These are phyloP conservation scores for Drosophila grimshawi DNA, from an alignment of 1,140 invertebrate species.

Conservation along the genomic window DNA sequence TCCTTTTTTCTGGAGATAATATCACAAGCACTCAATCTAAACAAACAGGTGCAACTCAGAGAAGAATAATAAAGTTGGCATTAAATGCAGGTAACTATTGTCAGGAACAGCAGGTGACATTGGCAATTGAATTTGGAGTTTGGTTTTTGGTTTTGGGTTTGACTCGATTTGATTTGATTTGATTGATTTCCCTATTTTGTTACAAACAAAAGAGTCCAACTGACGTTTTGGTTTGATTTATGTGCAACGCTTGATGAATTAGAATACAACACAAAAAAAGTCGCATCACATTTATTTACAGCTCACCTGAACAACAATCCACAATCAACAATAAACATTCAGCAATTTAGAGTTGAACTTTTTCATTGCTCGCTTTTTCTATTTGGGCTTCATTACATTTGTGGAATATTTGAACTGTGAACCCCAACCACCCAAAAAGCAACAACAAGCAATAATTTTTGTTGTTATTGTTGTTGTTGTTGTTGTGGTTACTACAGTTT, in stretches of 20 bases:
- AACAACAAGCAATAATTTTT: conserved; percentile 14
- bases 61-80: conserved; percentile 18
- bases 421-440: background rate
- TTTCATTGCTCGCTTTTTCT: conserved; percentile 51
- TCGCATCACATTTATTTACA: conserved; percentile 20
- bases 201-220: conserved; percentile 20
- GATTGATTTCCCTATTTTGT: conserved; percentile 24
- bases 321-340: conserved; percentile 8
- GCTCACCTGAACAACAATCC: conserved; percentile 7
- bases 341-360: conserved; percentile 28
- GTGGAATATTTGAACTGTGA: conserved; percentile 30
- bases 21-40: conserved; percentile 22
- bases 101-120: conserved; percentile 40
- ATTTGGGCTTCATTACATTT: conserved; percentile 43
- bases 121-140: conserved; percentile 18
- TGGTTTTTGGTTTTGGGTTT: background rate
- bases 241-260: conserved; percentile 55
- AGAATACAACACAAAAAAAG: conserved; percentile 41
- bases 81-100: conserved; percentile 15
- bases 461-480: conserved; percentile 7
- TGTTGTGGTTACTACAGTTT: conserved; percentile 28
- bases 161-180: conserved; percentile 21
- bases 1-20: conserved; percentile 55
- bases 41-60: conserved; percentile 50
- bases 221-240: conserved; percentile 63